Conservation (phyloP, 2,797 vertebrate species). For the Semaprochilodus insignis region DNA sequence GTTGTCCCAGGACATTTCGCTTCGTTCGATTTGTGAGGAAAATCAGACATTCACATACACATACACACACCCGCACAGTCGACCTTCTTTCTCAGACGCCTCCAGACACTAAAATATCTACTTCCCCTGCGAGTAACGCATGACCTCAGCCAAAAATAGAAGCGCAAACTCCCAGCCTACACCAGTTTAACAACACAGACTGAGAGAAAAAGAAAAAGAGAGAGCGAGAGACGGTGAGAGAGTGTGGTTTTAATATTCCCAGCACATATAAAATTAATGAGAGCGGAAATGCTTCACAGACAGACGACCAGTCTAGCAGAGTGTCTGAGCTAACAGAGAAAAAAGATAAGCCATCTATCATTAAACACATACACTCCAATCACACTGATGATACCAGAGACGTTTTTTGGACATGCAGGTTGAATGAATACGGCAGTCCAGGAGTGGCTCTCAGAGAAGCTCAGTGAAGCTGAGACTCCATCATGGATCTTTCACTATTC, state of each 20-base stretch:
- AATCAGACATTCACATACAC: conserved; percentile 22
- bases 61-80: conserved; percentile 3
- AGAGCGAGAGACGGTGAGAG: neutral
- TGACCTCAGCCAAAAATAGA: conserved; percentile 65
- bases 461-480: neutral
- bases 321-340: conserved; percentile 32
- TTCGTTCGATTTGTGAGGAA: conserved; percentile 19
- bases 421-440: neutral
- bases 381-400: conserved; percentile 5
- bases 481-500: neutral
- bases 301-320: conserved; percentile 31
- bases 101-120: conserved; percentile 61
- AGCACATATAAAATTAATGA: conserved; percentile 62
- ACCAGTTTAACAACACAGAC: conserved; percentile 35
- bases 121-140: conserved; percentile 55
- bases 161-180: conserved; percentile 35
- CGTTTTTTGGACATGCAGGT: neutral
- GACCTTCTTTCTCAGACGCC: conserved; percentile 56
- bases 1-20: conserved; percentile 30
- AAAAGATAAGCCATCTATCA: conserved; percentile 36
- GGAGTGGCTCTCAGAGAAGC: neutral
- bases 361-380: conserved; percentile 2
- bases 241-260: conserved; percentile 44
- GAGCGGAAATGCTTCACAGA: conserved; percentile 41
- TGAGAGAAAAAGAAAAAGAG: conserved; percentile 16